Percentiles rank a stretch among this genome's conserved stretches.
Evolutionary conservation across 2,797 vertebrate species (phyloP).

Genomic region (Molossus molossus): DNA sequence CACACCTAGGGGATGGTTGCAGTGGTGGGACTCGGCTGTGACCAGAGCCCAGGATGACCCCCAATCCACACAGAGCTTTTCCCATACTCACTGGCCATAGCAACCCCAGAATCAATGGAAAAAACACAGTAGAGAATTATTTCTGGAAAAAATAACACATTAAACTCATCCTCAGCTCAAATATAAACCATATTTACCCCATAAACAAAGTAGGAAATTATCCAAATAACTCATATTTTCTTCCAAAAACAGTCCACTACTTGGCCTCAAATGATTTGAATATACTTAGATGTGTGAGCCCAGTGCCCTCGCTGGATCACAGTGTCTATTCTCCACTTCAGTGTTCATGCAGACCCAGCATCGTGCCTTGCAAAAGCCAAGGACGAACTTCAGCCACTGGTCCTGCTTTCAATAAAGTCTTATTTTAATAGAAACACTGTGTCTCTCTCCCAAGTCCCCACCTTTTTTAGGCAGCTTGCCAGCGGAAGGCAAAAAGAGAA

Average conservation of each 20-base stretch:
- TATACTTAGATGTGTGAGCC: constrained; percentile 75
- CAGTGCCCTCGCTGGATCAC: constrained; percentile 66
- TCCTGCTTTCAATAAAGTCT: constrained; percentile 86
- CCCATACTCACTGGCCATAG: background rate
- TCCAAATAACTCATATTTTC: constrained; percentile 70
- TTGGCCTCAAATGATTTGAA: constrained; percentile 63
- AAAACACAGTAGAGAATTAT: constrained; percentile 40
- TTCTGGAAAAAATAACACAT: constrained; percentile 52
- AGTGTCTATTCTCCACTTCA: constrained; percentile 72
- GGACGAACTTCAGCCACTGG: constrained; percentile 83
- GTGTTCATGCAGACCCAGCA: constrained; percentile 72
- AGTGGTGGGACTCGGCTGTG: background rate
- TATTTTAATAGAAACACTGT: constrained; percentile 86
- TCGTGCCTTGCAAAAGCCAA: constrained; percentile 78
- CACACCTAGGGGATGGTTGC: background rate
- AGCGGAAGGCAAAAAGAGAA: constrained; percentile 85
- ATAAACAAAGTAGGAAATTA: constrained; percentile 75
- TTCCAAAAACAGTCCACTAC: constrained; percentile 60
- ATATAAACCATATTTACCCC: constrained; percentile 62
- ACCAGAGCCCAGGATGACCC: background rate
- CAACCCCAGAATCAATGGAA: background rate
- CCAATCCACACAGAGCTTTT: background rate
- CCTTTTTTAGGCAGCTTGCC: constrained; percentile 82
- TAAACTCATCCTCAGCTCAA: constrained; percentile 65
- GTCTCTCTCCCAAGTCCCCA: constrained; percentile 71